Conservation (phyloP, 2,888 invertebrate species). For the Arctia plantaginis region DNA sequence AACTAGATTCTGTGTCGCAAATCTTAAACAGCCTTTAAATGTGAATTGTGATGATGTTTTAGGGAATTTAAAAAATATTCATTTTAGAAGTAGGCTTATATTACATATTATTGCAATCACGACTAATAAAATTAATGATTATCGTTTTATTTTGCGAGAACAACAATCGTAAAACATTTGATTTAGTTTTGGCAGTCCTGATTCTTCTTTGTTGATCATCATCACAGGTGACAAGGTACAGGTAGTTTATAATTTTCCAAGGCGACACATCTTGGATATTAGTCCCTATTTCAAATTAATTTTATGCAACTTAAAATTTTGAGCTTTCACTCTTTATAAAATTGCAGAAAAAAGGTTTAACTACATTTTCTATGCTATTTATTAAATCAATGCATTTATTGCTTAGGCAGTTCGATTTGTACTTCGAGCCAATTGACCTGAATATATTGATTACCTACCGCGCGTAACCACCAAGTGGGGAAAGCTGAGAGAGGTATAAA, state of each 20-base stretch:
- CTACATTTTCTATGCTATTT: background rate
- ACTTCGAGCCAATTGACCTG: slow-evolving; percentile 3
- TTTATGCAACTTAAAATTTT: background rate
- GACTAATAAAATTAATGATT: slow-evolving; percentile 22
- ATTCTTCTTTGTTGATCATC: background rate
- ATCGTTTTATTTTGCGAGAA: slow-evolving; percentile 12
- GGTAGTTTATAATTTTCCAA: background rate
- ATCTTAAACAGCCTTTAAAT: background rate
- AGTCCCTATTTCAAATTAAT: background rate
- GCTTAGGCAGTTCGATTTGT: background rate
- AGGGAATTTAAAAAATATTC: slow-evolving; percentile 18
- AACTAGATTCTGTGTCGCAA: slow-evolving; percentile 13
- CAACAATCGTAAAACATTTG: background rate
- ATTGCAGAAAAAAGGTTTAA: background rate
- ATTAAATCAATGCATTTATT: background rate
- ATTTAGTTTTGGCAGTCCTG: slow-evolving; percentile 3
- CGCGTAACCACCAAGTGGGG: background rate
- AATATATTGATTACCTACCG: background rate
- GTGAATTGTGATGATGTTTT: slow-evolving; percentile 25
- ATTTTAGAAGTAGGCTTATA: slow-evolving; percentile 36
- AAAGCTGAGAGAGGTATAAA: slow-evolving; percentile 21
- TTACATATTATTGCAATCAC: slow-evolving; percentile 28
- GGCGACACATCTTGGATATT: background rate
- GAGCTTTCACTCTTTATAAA: background rate
- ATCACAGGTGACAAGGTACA: too few species aligned